Percentiles rank a stretch among this genome's conserved stretches.
Evolutionary conservation across 2,113 vertebrate genomes (phyloP).

Genomic region (Phoenicopterus ruber): DNA sequence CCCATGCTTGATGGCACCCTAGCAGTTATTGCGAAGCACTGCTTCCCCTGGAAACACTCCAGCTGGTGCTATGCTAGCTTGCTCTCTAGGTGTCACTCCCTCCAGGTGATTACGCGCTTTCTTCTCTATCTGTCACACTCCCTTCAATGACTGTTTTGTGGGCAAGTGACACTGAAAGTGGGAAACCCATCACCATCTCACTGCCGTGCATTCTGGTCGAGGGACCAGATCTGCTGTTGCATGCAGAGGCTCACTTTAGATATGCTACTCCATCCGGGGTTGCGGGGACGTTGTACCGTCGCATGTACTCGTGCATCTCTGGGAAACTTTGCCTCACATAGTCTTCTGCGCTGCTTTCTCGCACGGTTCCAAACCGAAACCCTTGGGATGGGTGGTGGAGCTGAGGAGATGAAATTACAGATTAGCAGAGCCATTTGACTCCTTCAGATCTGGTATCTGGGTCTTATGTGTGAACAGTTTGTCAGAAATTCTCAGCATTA

Average conservation of each 20-base stretch:
- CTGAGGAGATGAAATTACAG: slow-evolving; percentile 66
- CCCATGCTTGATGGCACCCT: background rate
- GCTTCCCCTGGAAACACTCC: background rate
- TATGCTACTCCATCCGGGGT: slow-evolving; percentile 81
- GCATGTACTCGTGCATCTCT: slow-evolving; percentile 91
- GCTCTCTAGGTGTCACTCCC: background rate
- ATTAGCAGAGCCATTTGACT: background rate
- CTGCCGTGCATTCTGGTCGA: background rate
- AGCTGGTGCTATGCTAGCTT: background rate
- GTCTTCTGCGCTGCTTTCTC: slow-evolving; percentile 88
- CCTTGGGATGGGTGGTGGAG: slow-evolving; percentile 89
- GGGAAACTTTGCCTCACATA: slow-evolving; percentile 90
- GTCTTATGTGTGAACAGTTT: background rate
- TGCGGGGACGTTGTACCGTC: slow-evolving; percentile 86
- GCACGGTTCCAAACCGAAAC: slow-evolving; percentile 87
- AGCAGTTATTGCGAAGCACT: background rate
- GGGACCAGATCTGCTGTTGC: background rate
- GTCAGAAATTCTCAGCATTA: background rate
- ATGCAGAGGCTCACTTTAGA: slow-evolving; percentile 79
- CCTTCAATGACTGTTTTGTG: background rate
- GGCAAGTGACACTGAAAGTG: background rate
- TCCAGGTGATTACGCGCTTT: background rate
- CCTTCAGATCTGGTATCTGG: background rate
- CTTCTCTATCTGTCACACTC: background rate
- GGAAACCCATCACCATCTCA: background rate